Conservation (phyloP, 2,797 vertebrate species). For the Rhinogobio ventralis region DNA sequence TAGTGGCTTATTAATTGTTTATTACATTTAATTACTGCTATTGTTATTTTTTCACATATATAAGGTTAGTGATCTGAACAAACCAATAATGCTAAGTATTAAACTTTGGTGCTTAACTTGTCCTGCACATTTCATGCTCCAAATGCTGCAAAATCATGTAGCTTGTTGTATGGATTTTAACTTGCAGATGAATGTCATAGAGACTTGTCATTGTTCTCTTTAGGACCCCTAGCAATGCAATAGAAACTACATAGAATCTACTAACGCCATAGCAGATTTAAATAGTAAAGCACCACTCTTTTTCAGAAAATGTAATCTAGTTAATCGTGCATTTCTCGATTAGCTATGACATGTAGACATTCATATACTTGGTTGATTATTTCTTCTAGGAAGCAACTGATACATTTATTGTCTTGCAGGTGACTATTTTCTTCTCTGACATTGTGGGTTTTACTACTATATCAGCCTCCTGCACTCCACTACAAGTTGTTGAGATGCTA, state of each 20-base stretch:
- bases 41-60: background rate
- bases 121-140: background rate
- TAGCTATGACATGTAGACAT: background rate
- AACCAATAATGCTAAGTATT: background rate
- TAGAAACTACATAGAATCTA: background rate
- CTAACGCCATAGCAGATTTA: background rate
- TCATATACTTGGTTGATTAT: background rate
- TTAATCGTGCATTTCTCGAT: background rate
- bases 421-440: constrained; percentile 92
- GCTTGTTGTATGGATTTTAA: background rate
- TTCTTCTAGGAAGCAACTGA: background rate
- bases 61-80: background rate
- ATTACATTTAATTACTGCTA: background rate
- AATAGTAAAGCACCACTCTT: background rate
- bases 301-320: background rate
- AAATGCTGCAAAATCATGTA: background rate
- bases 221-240: background rate
- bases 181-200: background rate
- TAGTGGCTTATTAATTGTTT: background rate
- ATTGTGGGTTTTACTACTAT: constrained; percentile 90
- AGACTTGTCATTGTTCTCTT: background rate
- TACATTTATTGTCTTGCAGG: constrained; percentile 69
- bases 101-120: background rate
- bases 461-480: constrained; percentile 86
- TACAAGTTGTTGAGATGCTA: constrained; percentile 91